phyloP scores from a whole-genome alignment of 2,888 invertebrate genomes.

The Boloria euphrosyne region DNA sequence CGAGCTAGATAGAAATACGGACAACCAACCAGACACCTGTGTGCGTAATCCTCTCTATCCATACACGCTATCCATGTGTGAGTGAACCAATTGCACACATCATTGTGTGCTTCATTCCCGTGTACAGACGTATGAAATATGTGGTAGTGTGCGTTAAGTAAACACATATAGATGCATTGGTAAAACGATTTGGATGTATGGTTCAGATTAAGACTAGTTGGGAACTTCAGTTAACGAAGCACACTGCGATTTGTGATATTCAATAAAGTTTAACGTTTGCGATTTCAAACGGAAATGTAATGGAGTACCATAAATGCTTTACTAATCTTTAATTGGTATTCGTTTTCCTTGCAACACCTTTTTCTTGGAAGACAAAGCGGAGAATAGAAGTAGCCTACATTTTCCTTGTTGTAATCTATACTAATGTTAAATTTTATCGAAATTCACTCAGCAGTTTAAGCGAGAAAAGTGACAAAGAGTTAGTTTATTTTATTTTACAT shows the following conservation, averaged over 20 bases:
- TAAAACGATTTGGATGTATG: conserved; percentile 38
- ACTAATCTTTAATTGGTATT: too few species aligned
- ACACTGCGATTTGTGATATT: conserved; percentile 22
- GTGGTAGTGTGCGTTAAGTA: conserved; percentile 29
- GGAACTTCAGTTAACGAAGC: conserved; percentile 27
- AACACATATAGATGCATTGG: conserved; percentile 26
- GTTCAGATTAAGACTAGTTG: conserved; percentile 32
- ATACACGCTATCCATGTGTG: conserved; percentile 29
- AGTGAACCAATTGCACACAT: conserved; percentile 31
- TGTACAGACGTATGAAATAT: conserved; percentile 14
- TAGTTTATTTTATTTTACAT: too few species aligned
- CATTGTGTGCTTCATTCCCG: conserved; percentile 28
- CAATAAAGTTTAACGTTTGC: conserved; percentile 3
- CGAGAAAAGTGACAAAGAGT: too few species aligned
- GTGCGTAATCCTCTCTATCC: conserved; percentile 39
- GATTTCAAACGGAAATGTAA: not conserved
- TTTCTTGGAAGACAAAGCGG: too few species aligned
- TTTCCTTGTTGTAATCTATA: too few species aligned
- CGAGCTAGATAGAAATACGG: conserved; percentile 41
- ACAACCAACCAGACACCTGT: conserved; percentile 33
- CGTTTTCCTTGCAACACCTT: too few species aligned
- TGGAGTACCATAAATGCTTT: not conserved
- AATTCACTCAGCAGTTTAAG: too few species aligned
- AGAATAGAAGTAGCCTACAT: too few species aligned
- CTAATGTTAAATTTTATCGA: too few species aligned